phyloP scores from a whole-genome alignment of 2,888 invertebrate species.

The Chymomyza procnemis region DNA sequence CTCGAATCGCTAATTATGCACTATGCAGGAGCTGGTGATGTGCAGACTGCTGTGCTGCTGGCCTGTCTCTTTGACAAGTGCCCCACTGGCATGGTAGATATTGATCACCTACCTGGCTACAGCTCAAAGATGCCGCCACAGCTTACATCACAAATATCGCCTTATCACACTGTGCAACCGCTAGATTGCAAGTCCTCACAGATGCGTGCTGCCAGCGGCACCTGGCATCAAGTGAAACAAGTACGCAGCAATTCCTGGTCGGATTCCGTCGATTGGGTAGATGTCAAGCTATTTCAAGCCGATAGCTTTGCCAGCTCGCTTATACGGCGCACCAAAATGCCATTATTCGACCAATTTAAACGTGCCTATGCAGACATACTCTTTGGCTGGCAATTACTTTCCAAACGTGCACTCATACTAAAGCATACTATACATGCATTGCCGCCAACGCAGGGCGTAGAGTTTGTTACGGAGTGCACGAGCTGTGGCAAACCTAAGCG shows the following conservation, averaged over 20 bases:
- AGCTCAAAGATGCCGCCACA: constrained; percentile 49
- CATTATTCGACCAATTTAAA: constrained; percentile 89
- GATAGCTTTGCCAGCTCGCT: constrained; percentile 72
- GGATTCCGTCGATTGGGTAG: constrained; percentile 85
- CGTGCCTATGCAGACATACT: constrained; percentile 92
- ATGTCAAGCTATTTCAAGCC: constrained; percentile 51
- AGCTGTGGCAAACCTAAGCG: constrained; percentile 84
- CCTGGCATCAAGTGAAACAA: constrained; percentile 85
- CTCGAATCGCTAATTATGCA: constrained; percentile 91
- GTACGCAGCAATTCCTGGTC: constrained; percentile 92
- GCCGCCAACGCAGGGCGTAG: constrained; percentile 83
- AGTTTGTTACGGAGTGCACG: constrained; percentile 86
- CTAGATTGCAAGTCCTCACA: constrained; percentile 85
- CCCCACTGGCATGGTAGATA: constrained; percentile 76
- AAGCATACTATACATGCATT: constrained; percentile 81
- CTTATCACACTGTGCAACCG: constrained; percentile 90
- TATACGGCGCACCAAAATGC: constrained; percentile 75
- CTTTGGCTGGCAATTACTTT: constrained; percentile 89
- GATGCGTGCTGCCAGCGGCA: constrained; percentile 79
- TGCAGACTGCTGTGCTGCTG: constrained; percentile 96
- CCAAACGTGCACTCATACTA: constrained; percentile 87
- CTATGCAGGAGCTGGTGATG: constrained; percentile 88
- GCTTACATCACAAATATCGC: constrained; percentile 81
- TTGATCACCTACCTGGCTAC: constrained; percentile 36
- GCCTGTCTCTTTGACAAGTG: constrained; percentile 91